Percentiles rank a stretch among this genome's conserved stretches.
These are phyloP conservation scores for Excalfactoria chinensis DNA, from an alignment of 2,113 vertebrate genomes.

Conservation along the genomic window DNA sequence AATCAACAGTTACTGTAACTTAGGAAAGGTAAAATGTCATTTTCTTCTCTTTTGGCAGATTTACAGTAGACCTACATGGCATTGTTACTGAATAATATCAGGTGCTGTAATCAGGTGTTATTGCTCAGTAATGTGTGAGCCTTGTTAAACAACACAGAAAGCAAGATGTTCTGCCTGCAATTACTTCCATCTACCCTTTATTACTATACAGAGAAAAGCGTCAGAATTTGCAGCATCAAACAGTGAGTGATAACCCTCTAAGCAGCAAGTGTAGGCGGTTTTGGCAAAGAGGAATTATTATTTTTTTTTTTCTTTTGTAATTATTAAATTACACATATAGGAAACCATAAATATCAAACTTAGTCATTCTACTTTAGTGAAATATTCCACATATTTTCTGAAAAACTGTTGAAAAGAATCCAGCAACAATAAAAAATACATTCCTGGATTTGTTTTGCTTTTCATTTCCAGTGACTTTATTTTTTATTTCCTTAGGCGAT, in stretches of 20 bases:
- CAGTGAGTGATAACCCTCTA: not conserved
- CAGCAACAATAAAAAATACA: not conserved
- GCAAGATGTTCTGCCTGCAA: slow-evolving; percentile 6
- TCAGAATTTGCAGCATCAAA: not conserved
- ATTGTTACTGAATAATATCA: slow-evolving; percentile 22
- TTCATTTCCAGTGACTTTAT: slow-evolving; percentile 32
- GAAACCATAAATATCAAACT: not conserved
- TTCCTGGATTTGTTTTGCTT: not conserved
- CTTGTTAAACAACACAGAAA: slow-evolving; percentile 36
- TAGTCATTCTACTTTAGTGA: not conserved
- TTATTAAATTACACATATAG: not conserved
- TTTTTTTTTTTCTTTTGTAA: not conserved
- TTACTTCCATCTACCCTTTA: slow-evolving; percentile 32
- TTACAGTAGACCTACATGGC: not conserved
- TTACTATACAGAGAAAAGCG: not conserved
- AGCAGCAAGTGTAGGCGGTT: not conserved
- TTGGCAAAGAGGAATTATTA: not conserved
- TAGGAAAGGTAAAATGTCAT: not conserved
- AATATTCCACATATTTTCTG: not conserved
- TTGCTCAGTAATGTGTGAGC: slow-evolving; percentile 43
- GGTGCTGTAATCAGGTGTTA: slow-evolving; percentile 35
- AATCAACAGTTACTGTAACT: not conserved
- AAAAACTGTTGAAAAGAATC: not conserved
- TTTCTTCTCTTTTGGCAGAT: not conserved
- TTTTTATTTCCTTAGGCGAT: not conserved